Percentiles rank a stretch among this genome's conserved stretches.
These are phyloP conservation scores for Clarias magur DNA, from an alignment of 2,113 vertebrate species.

Conservation along the genomic window DNA sequence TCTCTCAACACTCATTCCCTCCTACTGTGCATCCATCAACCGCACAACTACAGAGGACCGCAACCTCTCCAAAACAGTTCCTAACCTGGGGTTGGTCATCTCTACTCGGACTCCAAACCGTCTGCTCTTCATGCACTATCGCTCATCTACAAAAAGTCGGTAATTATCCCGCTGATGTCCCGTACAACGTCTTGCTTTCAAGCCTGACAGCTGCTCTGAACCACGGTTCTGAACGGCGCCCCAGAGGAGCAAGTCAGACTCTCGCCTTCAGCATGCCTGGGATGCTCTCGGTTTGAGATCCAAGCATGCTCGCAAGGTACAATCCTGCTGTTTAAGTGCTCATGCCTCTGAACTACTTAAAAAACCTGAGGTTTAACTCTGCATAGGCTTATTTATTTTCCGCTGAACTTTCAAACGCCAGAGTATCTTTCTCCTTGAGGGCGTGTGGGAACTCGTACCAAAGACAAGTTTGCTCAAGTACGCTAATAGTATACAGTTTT, in stretches of 20 bases:
- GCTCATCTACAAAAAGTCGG: not conserved
- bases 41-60: not conserved
- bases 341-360: not conserved
- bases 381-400: not conserved
- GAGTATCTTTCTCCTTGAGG: not conserved
- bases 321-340: not conserved
- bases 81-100: not conserved
- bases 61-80: not conserved
- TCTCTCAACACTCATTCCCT: not conserved
- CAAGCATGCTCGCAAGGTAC: not conserved
- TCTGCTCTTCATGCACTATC: not conserved
- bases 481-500: too few species aligned
- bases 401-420: not conserved
- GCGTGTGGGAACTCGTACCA: not conserved
- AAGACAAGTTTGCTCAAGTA: too few species aligned
- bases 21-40: conserved; percentile 2
- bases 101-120: not conserved
- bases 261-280: not conserved
- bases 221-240: not conserved
- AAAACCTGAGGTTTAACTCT: not conserved
- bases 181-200: not conserved
- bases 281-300: not conserved
- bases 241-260: not conserved
- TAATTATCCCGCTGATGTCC: not conserved
- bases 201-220: not conserved